Base-by-base conservation (phyloP, 2,113 vertebrate genomes). In the Mungos mungo region DNA sequence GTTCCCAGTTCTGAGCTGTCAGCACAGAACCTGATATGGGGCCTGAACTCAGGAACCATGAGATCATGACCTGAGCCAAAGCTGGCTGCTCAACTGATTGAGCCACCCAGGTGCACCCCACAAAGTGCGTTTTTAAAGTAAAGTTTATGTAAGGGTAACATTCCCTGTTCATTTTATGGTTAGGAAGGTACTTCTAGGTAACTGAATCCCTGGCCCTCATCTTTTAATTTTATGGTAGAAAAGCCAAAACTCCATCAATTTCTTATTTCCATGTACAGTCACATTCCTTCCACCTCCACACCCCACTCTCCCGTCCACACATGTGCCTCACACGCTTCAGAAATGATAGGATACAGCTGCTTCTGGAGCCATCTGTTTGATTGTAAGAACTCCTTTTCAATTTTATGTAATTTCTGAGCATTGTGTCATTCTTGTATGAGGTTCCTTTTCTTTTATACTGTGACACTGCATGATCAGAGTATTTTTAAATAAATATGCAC, bases 301-400 rank as follows among this genome's bases (percentile, higher is more conserved):
- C 19, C 47, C 35, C 50, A 50, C 57, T 81, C 72, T 52, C 21
- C 50, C 2, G 54, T 77, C 74, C 81, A 88, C 86, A 90, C 84
- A 95, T 96, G 93, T 95, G 89, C 88, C 93, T 93, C 52, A 57
- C 50, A n/a, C 57, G 85, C 95, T 93, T 97, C 68, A 92, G 83
- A 92, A 92, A 96, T 33, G 76, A 88, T 50, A 52, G 3, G 14
- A 65, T 33, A 9, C 96, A 96, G 92, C 97, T 97, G 92, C n/a
- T 94, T 80, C 68, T 88, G 52, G 4, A 60, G 18, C 96, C 96
- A 97, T 98, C 95, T 98, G 96, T 35, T 97, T 93, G 74, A 97
- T 92, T 93, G 29, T 87, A 93, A 89, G 63, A 84, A 38, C 80
- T 88, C 31, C 76, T 82, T 97, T 84, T 93, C 68, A 54, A 84